Evolutionary conservation across 2,113 vertebrate species (phyloP).

Genomic region (Larimichthys polyactis): DNA sequence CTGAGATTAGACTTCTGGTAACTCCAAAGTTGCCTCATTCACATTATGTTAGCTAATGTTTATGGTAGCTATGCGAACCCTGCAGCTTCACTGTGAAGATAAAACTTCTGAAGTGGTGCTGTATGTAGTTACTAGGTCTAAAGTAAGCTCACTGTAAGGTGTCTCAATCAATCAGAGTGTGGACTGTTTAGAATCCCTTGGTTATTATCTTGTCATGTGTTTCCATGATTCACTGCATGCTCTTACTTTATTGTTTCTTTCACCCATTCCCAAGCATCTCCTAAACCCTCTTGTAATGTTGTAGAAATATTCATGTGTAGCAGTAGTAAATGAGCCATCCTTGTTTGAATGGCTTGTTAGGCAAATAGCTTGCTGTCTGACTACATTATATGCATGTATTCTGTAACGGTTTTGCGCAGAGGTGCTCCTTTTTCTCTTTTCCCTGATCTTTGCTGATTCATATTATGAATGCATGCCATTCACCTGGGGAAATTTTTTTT

Average conservation of each 20-base stretch:
- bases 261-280: neutral
- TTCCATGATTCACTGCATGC: neutral
- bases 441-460: neutral
- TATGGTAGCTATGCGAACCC: too few species aligned
- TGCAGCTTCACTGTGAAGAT: too few species aligned
- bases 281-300: neutral
- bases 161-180: too few species aligned
- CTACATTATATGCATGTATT: neutral
- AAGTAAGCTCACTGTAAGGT: neutral
- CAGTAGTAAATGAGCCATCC: neutral
- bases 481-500: neutral
- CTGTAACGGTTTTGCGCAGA: neutral
- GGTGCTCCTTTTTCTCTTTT: neutral
- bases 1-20: too few species aligned
- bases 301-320: conserved; percentile 10
- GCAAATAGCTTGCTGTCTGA: neutral
- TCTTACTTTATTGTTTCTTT: neutral
- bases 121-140: too few species aligned
- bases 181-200: neutral
- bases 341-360: neutral
- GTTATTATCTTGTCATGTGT: neutral
- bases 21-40: neutral
- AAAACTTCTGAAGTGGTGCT: too few species aligned
- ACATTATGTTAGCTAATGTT: too few species aligned
- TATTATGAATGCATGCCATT: neutral